These are phyloP conservation scores for Diprion similis DNA, from an alignment of 1,140 invertebrate genomes.

Conservation along the genomic window DNA sequence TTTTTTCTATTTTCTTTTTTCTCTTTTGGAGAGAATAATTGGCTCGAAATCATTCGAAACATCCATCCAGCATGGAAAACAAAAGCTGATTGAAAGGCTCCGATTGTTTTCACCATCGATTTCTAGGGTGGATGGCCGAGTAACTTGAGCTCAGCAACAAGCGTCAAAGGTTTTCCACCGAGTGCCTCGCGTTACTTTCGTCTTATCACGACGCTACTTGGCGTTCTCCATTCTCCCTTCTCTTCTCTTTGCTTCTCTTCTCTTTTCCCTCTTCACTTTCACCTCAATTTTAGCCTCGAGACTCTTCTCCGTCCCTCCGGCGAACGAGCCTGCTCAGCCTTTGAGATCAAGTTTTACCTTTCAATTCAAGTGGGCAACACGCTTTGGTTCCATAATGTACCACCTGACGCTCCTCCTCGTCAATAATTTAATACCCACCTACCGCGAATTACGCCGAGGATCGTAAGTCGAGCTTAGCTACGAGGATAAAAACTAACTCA, in stretches of 20 bases:
- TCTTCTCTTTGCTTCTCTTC: not conserved
- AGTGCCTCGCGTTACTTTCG: not conserved
- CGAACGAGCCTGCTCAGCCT: not conserved
- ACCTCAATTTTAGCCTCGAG: not conserved
- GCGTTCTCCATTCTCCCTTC: not conserved
- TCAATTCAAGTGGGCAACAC: not conserved
- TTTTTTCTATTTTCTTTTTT: no score
- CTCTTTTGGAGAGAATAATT: no score
- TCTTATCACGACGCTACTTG: not conserved
- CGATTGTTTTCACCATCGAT: no score
- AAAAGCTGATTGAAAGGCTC: no score
- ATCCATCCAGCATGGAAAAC: no score
- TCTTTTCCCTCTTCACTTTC: not conserved
- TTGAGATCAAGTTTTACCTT: not conserved
- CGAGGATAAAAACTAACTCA: no score
- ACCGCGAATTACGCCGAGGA: no score
- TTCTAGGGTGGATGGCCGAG: no score
- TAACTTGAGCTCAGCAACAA: not conserved
- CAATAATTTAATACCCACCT: not conserved
- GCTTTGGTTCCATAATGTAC: no score
- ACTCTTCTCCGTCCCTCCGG: no score
- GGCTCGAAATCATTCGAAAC: no score
- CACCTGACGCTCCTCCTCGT: not conserved
- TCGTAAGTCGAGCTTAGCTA: no score
- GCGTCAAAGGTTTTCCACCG: not conserved